Conservation (phyloP, 1,140 invertebrate genomes). For the Listronotus bonariensis region DNA sequence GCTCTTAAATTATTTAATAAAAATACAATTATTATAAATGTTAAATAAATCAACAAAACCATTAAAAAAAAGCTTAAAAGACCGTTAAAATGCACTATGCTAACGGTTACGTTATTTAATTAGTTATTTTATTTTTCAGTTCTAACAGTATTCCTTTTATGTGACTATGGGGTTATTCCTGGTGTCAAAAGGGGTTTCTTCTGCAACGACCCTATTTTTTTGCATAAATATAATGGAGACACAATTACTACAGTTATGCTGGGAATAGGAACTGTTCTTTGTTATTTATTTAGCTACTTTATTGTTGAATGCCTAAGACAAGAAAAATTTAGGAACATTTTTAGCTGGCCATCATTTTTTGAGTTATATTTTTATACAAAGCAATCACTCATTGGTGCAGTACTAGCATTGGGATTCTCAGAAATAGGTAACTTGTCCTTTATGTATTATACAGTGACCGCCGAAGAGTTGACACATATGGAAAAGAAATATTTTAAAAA, state of each 20-base stretch:
- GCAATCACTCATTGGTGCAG: conserved; percentile 39
- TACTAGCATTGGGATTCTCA: conserved; percentile 41
- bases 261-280: conserved; percentile 49
- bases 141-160: conserved; percentile 41
- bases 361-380: conserved; percentile 40
- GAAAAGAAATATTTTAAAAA: too few relatives aligned
- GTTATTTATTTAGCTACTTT: conserved; percentile 32
- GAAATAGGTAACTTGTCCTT: conserved; percentile 57
- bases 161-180: conserved; percentile 60
- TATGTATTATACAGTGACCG: too few relatives aligned
- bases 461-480: too few relatives aligned
- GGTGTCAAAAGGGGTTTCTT: conserved; percentile 61
- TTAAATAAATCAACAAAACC: too few relatives aligned
- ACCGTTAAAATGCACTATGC: too few relatives aligned
- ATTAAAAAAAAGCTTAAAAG: too few relatives aligned
- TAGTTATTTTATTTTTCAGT: conserved; percentile 14
- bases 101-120: too few relatives aligned
- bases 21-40: too few relatives aligned
- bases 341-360: conserved; percentile 7
- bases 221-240: conserved; percentile 63
- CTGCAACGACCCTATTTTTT: conserved; percentile 67
- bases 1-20: too few relatives aligned
- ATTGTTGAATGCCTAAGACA: conserved; percentile 10
- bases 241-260: conserved; percentile 59
- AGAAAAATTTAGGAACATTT: background rate